Base-by-base conservation (phyloP, 2,113 vertebrate species). In the Petrocephalus microphthalmus region DNA sequence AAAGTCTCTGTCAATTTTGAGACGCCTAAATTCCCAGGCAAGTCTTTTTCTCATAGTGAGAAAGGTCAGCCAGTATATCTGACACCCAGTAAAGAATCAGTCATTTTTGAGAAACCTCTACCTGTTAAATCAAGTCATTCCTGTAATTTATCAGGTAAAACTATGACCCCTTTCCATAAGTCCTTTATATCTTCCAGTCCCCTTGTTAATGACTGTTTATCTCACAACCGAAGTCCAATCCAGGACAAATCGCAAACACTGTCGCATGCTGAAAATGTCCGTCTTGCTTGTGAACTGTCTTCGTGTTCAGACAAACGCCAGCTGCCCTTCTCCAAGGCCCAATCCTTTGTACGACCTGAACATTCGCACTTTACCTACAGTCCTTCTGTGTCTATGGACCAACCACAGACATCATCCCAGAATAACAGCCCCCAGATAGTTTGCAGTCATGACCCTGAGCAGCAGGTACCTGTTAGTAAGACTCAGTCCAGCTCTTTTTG, bases 321-420 rank as follows among this genome's bases (percentile, higher is more conserved):
- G 91, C 89, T 92, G 1, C 93, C 92, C 88, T 94, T 94, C 89
- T 86, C 87, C 22, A 88, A 88, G 78, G 53, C 52, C 15, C 15
- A 52, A 5, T 82, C 33, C 22, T 88, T 88, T 52, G 42, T 92
- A 33, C 93, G 94, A 74, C 94, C 94, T 87, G 95, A 95, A 88
- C 92, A 93, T 0, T 94, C 93, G 85, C 93, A 95, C 20, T 94
- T 93, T 22, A 93, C 92, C 56, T 95, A 95, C 10, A 90, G 91
- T 81, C 90, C 95, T 0, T 90, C 94, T 1, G 89, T 94, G 5
- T 92, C 95, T 60, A 20, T 60, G 78, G 87, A 84, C 33, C 78
- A 84, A 60, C 53, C 52, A 2, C 87, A 47, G 15, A 78, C 87
- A 2, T 91, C 92, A 86, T 91, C 94, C 57, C 94, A 94, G 87